Base-by-base conservation (phyloP, 2,113 vertebrate genomes). In the Illadopsis cleaveri region DNA sequence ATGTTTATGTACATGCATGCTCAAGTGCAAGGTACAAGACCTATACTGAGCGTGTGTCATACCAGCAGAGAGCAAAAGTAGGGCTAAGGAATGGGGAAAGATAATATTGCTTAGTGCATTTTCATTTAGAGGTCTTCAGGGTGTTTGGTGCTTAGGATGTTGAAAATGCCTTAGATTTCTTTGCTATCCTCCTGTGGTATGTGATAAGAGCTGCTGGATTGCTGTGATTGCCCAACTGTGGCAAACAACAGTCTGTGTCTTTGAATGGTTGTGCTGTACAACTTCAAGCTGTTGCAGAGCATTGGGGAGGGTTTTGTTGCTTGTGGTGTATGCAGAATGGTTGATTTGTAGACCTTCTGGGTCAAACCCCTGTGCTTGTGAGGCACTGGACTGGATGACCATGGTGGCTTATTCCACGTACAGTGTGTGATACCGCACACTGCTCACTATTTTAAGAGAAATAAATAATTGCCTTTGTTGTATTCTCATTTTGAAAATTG, bases 231-330 rank as follows among this genome's bases (percentile, higher is more conserved):
- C 56, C 18, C 0, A 0, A 21, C 53, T 50, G 78, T n/a, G 78
- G 57, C 58, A 72, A 89, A 57, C 61, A 60, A 9, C 30, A 42
- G 35, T 12, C 71, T 90, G 57, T 88, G 85, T 66, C 62, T 95
- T 91, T 54, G 45, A 73, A 35, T 35, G 38, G 79, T 70, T 84
- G 33, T 81, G 56, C 42, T 80, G 15, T 48, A 30, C 38, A 50
- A 61, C 47, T 77, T 58, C 42, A 78, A 45, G 64, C 31, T 69
- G 42, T 47, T 83, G 35, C 4, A 77, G 68, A 90, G 71, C 82
- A 73, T 1, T 33, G 50, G 82, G 85, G 71, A 93, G 79, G 64
- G 25, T 92, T 96, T 90, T 93, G 88, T 94, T 88, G 95, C 62
- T 66, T 93, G 94, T 80, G 88, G 88, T 58, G 50, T 18, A 42